Evolutionary conservation across 2,113 vertebrate genomes (phyloP).

Genomic region (Vidua chalybeata): DNA sequence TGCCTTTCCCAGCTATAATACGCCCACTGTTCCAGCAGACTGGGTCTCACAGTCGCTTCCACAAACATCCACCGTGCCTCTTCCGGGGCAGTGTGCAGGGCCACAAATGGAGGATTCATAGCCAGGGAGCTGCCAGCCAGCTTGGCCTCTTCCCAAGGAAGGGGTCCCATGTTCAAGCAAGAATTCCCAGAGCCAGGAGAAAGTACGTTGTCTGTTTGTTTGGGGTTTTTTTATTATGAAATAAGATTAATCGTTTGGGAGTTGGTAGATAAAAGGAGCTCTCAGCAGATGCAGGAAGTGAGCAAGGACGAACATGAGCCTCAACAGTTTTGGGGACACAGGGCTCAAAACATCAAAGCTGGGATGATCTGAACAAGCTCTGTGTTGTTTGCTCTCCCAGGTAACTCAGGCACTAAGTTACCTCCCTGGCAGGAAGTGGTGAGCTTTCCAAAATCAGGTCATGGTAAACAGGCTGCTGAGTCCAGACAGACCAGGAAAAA

Average conservation of each 20-base stretch:
- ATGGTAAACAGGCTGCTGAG: background rate
- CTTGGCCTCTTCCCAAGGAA: background rate
- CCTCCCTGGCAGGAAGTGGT: background rate
- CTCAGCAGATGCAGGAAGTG: background rate
- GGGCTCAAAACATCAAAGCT: background rate
- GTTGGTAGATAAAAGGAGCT: background rate
- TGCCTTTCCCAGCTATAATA: conserved; percentile 51
- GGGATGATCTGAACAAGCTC: background rate
- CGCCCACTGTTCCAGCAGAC: conserved; percentile 31
- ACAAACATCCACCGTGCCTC: background rate
- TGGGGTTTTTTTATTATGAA: background rate
- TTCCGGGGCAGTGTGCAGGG: background rate
- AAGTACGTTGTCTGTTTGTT: background rate
- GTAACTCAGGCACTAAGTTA: background rate
- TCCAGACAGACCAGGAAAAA: background rate
- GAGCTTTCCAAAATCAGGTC: background rate
- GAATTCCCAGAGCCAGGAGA: conserved; percentile 16
- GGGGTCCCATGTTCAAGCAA: background rate
- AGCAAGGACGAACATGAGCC: background rate
- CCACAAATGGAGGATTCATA: conserved; percentile 40
- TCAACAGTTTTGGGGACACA: background rate
- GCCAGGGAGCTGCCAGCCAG: conserved; percentile 12
- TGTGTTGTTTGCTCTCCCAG: background rate
- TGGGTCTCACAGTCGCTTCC: conserved; percentile 1
- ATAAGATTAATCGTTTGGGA: background rate